phyloP scores from a whole-genome alignment of 2,113 vertebrate species.

The Bos javanicus region DNA sequence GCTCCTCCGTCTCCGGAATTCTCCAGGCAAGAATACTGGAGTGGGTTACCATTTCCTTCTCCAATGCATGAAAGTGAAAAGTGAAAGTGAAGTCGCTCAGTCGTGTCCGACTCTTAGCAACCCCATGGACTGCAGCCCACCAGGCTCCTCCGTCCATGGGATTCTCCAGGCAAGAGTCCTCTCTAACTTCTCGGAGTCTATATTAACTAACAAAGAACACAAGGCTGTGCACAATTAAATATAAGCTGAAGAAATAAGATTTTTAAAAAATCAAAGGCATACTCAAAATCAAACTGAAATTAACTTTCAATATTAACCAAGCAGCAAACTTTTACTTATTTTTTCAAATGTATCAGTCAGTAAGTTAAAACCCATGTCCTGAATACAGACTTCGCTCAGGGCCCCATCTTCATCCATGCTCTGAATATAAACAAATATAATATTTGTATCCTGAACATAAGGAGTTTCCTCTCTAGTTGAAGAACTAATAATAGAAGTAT shows the following conservation, averaged over 20 bases:
- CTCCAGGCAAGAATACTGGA: no score
- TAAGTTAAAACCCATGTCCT: background rate
- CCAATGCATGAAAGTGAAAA: no score
- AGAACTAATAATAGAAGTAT: background rate
- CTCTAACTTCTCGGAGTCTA: background rate
- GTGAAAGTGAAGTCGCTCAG: no score
- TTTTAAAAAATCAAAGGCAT: background rate
- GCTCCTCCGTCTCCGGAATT: rapidly evolving
- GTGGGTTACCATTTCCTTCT: no score
- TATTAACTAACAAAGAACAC: background rate
- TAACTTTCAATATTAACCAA: background rate
- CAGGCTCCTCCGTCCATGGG: background rate
- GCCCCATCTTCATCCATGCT: background rate
- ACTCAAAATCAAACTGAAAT: background rate
- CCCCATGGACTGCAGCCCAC: background rate
- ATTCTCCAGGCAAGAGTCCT: background rate
- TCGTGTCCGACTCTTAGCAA: background rate
- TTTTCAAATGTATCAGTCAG: background rate
- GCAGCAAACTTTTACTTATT: background rate
- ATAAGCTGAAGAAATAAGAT: background rate
- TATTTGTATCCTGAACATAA: background rate
- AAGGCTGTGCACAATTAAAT: background rate
- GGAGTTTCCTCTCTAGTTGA: background rate
- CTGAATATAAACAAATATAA: background rate
- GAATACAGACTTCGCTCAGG: background rate